Base-by-base conservation (phyloP, 2,113 vertebrate genomes). In the Fulmarus glacialis region DNA sequence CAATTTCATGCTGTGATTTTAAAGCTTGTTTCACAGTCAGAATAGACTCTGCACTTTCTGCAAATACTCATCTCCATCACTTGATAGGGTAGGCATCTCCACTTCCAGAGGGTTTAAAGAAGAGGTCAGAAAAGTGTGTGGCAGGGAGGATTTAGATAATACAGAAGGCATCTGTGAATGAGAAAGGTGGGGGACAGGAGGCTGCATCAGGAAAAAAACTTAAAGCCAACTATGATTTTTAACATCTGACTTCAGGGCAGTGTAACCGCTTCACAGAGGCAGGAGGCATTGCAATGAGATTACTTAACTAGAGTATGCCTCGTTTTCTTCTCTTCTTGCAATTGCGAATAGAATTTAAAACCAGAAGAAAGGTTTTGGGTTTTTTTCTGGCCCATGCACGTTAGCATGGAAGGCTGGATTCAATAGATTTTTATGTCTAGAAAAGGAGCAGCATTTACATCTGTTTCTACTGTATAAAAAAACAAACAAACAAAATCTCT, bases 1-100 rank as follows among this genome's bases (percentile, higher is more conserved):
- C 1, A 3, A 9, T 9, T 72, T 53, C 8, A 36, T 18, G 19
- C 0, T 0, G 3, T 8, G 26, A 32, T 63, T 66, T 71, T 23
- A 36, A 55, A 66, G 32, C 4, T 62, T 43, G 2, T 60, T 79
- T 30, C 16, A 6, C 27, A 17, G 4, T 27, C 4, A 56, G 50
- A 56, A 43, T 5, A 24, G 45, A 59, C 3, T 23, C 78, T 75
- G 60, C 2, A 2, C 29, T 86, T 88, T 63, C 27, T 59, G 19
- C 38, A 72, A 29, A 18, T 18, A 26, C 1, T 87, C 5, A 5
- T 50, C 68, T 90, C n/a, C 4, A 4, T 32, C 47, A 27, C 0
- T 0, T 5, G 32, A 13, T 9, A 30, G 32, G 1, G 15, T 8
- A 19, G 60, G 24, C 26, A 75, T 82, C 32, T 60, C 14, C 26